Conservation (phyloP, 2,113 vertebrate species). For the Anas platyrhynchos region DNA sequence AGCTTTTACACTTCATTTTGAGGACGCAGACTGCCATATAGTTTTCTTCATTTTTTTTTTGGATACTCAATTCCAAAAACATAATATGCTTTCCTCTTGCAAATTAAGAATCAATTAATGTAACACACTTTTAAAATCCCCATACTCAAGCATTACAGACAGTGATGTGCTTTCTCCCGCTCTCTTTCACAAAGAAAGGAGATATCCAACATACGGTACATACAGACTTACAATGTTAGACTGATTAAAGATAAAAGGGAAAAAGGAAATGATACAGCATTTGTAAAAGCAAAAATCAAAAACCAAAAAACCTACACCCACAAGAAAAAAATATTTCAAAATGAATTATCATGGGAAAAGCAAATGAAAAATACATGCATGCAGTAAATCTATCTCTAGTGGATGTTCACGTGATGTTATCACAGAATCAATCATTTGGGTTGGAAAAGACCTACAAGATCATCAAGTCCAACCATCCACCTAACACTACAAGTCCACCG, state of each 20-base stretch:
- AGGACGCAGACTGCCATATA: not conserved
- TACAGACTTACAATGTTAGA: not conserved
- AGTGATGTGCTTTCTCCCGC: not conserved
- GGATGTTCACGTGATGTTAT: not conserved
- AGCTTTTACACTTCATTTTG: not conserved
- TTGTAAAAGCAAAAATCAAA: not conserved
- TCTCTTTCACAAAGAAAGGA: not conserved
- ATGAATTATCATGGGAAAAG: not conserved
- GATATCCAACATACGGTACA: not conserved
- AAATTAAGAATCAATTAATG: not conserved
- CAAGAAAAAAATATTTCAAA: not conserved
- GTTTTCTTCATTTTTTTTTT: not conserved
- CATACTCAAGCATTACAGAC: not conserved
- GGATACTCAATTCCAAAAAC: not conserved
- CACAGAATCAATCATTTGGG: not conserved
- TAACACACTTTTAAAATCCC: not conserved
- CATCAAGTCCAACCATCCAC: not conserved
- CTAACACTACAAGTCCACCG: not conserved
- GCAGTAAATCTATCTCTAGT: not conserved
- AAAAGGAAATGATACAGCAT: not conserved
- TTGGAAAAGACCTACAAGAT: not conserved
- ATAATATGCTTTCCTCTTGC: not conserved
- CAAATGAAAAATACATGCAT: accelerated
- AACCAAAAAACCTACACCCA: not conserved
- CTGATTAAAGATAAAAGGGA: not conserved